Evolutionary conservation across 2,888 invertebrate species (phyloP).

Genomic region (Apodemia mormo): DNA sequence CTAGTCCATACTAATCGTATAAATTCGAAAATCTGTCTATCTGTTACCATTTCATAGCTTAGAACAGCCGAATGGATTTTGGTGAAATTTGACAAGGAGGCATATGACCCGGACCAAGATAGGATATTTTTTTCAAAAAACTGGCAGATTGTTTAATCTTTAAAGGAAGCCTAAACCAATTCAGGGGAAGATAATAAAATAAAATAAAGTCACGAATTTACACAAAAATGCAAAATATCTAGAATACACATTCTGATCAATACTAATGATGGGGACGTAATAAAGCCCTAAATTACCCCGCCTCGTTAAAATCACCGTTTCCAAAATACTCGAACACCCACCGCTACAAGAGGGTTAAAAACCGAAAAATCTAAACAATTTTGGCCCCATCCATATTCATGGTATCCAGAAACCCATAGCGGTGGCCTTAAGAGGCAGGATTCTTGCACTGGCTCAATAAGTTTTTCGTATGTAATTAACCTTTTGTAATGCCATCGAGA

Average conservation of each 20-base stretch:
- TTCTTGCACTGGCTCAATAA: conserved; percentile 54
- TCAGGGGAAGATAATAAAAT: too few species aligned
- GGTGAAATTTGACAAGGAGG: too few species aligned
- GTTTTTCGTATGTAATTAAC: conserved; percentile 69
- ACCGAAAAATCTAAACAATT: conserved; percentile 61
- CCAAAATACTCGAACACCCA: conserved; percentile 54
- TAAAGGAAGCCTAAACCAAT: too few species aligned
- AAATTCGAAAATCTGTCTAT: too few species aligned
- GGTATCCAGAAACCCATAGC: conserved; percentile 61
- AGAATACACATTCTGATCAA: neutral
- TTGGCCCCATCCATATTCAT: conserved; percentile 65
- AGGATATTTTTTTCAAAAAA: too few species aligned
- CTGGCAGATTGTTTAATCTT: too few species aligned
- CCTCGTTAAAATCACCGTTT: conserved; percentile 37
- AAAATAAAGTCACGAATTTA: neutral
- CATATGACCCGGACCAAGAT: too few species aligned
- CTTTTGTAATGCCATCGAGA: conserved; percentile 56
- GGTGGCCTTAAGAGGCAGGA: conserved; percentile 62
- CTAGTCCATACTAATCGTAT: too few species aligned
- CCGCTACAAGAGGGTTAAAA: conserved; percentile 48
- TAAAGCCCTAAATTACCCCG: conserved; percentile 32
- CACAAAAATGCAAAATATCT: neutral
- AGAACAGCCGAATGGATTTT: too few species aligned
- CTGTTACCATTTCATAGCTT: too few species aligned
- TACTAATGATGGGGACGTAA: neutral